Percentiles rank a stretch among this genome's conserved stretches.
These are phyloP conservation scores for Drosophila pruinosa DNA, from an alignment of 1,140 invertebrate genomes.

Conservation along the genomic window DNA sequence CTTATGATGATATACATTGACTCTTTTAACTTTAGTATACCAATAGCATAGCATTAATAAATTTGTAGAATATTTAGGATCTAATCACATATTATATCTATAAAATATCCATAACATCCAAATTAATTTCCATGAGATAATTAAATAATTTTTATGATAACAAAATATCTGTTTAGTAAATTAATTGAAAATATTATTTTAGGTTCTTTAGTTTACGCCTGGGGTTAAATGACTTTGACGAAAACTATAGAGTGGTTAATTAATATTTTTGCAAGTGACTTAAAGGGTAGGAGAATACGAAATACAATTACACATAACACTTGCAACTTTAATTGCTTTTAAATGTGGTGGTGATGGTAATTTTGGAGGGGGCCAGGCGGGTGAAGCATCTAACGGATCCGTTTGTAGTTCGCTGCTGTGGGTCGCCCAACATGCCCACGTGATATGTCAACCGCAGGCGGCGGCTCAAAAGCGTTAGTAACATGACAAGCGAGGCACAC, in stretches of 20 bases:
- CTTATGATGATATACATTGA: no score
- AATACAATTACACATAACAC: conserved; percentile 73
- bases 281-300: conserved; percentile 17
- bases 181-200: not conserved
- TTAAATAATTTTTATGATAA: not conserved
- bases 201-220: not conserved
- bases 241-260: conserved; percentile 26
- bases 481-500: conserved; percentile 36
- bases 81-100: no score
- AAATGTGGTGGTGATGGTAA: conserved; percentile 40
- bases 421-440: conserved; percentile 24
- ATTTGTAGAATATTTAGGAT: no score
- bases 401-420: conserved; percentile 3
- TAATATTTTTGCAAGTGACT: conserved; percentile 54
- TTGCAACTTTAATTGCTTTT: conserved; percentile 76
- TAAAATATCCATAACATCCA: no score
- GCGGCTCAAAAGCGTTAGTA: conserved; percentile 72
- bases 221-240: conserved; percentile 41
- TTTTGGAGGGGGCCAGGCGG: not conserved
- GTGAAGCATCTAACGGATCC: conserved; percentile 10
- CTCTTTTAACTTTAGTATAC: no score
- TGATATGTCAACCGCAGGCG: conserved; percentile 73
- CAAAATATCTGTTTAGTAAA: not conserved
- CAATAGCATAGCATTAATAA: no score
- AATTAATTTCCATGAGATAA: not conserved